These are phyloP conservation scores for Ara ararauna DNA, from an alignment of 2,797 vertebrate genomes.

Conservation along the genomic window DNA sequence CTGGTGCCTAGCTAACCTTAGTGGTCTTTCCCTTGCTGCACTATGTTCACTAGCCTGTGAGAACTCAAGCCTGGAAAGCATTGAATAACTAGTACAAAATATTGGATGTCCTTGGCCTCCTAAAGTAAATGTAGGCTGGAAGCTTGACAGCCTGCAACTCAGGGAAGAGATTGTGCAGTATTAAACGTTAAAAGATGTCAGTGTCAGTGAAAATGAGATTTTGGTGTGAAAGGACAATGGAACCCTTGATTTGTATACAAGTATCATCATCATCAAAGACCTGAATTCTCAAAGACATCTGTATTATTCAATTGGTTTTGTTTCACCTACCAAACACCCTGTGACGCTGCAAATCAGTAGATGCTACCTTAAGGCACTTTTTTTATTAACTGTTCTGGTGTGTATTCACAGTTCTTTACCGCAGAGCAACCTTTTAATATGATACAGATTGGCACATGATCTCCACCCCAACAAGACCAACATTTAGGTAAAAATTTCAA, in stretches of 20 bases:
- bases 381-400: not conserved
- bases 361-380: not conserved
- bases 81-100: not conserved
- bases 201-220: not conserved
- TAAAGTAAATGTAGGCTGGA: not conserved
- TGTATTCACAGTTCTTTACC: not conserved
- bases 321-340: not conserved
- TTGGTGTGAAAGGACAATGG: not conserved
- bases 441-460: not conserved
- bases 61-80: not conserved
- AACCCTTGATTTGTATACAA: fast-evolving
- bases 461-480: not conserved
- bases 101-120: not conserved
- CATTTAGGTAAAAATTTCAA: not conserved
- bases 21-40: not conserved
- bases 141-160: not conserved
- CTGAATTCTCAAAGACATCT: not conserved
- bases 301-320: not conserved
- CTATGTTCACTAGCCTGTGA: not conserved
- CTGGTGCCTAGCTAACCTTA: not conserved
- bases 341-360: not conserved
- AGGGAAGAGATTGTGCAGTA: not conserved
- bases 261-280: not conserved
- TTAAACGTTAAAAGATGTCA: fast-evolving
- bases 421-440: not conserved